Conservation (phyloP, 2,888 invertebrate species). For the Nasonovia ribisnigri region DNA sequence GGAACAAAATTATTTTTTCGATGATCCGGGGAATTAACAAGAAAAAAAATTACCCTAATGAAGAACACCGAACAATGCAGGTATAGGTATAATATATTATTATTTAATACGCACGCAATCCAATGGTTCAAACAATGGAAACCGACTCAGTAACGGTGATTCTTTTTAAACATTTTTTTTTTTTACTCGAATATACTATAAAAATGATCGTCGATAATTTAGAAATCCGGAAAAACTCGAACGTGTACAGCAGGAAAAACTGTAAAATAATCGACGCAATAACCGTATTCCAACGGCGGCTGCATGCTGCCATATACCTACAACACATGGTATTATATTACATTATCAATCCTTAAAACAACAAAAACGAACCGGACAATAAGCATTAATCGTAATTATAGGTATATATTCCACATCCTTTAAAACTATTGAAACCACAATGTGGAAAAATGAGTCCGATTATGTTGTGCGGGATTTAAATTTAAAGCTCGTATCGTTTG, state of each 20-base stretch:
- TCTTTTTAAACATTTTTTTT: not conserved
- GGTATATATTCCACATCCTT: not conserved
- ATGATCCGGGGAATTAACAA: not conserved
- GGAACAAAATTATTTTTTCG: not conserved
- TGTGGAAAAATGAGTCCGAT: not conserved
- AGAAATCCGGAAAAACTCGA: slow-evolving; percentile 19
- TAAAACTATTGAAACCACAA: slow-evolving; percentile 1
- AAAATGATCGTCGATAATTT: slow-evolving; percentile 8
- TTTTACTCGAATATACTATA: not conserved
- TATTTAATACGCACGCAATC: not conserved
- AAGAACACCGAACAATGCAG: not conserved
- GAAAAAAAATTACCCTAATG: not conserved
- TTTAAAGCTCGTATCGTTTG: not conserved
- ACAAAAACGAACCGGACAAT: slow-evolving; percentile 23
- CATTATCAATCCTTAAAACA: not conserved
- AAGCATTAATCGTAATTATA: slow-evolving; percentile 26
- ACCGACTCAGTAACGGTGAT: slow-evolving; percentile 8
- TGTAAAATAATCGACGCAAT: not conserved
- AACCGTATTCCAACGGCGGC: not conserved
- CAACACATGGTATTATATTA: not conserved
- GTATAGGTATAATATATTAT: too few relatives aligned
- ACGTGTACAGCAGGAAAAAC: not conserved
- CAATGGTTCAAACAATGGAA: slow-evolving; percentile 2
- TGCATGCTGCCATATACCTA: not conserved
- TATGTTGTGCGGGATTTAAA: not conserved